Conservation (phyloP, 2,113 vertebrate species). For the Sakesphorus luctuosus region DNA sequence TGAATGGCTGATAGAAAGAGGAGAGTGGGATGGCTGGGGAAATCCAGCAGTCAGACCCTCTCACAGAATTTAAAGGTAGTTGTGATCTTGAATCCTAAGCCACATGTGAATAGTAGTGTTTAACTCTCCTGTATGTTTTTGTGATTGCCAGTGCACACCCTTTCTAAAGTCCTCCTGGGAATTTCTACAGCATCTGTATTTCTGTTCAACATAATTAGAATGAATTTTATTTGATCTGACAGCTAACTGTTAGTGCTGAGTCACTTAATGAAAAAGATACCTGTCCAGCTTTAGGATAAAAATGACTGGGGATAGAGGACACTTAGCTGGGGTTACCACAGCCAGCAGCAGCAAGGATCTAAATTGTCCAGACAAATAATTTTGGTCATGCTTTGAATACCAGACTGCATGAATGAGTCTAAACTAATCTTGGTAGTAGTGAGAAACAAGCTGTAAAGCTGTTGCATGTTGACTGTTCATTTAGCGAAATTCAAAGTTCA, state of each 20-base stretch:
- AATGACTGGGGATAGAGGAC: not conserved
- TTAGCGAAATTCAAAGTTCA: not conserved
- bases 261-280: not conserved
- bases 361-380: not conserved
- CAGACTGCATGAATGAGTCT: not conserved
- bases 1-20: not conserved
- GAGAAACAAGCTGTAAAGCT: not conserved
- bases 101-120: not conserved
- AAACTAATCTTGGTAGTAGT: not conserved
- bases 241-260: not conserved
- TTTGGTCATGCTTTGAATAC: not conserved
- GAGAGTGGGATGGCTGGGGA: not conserved
- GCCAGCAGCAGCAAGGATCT: not conserved
- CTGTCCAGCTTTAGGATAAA: not conserved
- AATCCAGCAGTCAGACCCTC: not conserved
- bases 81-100: slow-evolving; percentile 2
- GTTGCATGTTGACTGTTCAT: not conserved
- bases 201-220: slow-evolving; percentile 28
- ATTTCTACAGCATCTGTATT: slow-evolving; percentile 27
- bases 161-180: not conserved
- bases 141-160: not conserved
- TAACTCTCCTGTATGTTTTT: not conserved
- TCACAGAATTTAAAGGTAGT: not conserved
- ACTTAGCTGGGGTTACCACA: not conserved
- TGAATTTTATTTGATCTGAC: slow-evolving; percentile 41